Conservation (phyloP, 2,888 invertebrate species). For the Tyria jacobaeae region DNA sequence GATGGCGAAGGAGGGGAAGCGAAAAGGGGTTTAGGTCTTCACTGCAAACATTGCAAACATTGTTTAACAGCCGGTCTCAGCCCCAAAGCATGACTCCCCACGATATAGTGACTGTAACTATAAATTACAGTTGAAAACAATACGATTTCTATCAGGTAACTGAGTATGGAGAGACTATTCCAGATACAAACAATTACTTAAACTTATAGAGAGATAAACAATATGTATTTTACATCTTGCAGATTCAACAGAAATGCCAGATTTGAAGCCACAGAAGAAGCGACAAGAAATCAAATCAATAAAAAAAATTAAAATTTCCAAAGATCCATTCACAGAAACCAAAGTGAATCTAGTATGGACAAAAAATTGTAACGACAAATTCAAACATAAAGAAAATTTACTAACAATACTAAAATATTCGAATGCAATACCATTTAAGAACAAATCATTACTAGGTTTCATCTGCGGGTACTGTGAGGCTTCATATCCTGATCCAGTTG, state of each 20-base stretch:
- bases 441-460: slow-evolving; percentile 69
- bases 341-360: slow-evolving; percentile 61
- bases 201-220: no score
- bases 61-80: no score
- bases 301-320: slow-evolving; percentile 49
- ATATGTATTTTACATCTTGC: slow-evolving; percentile 11
- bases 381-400: slow-evolving; percentile 70
- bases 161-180: no score
- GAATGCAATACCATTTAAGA: slow-evolving; percentile 72
- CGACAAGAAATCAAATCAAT: slow-evolving; percentile 26
- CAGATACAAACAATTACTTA: no score
- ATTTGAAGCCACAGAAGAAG: slow-evolving; percentile 40
- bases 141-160: no score
- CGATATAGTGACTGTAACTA: no score
- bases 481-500: slow-evolving; percentile 67
- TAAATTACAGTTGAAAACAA: no score
- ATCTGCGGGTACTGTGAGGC: slow-evolving; percentile 71
- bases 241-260: slow-evolving; percentile 59
- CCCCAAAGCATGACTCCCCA: no score
- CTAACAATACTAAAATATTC: slow-evolving; percentile 68
- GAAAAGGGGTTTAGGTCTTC: no score
- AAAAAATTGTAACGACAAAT: slow-evolving; percentile 50
- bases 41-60: no score
- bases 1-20: no score
- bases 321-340: slow-evolving; percentile 27